Evolutionary conservation across 2,797 vertebrate species (phyloP).

Genomic region (Alca torda): DNA sequence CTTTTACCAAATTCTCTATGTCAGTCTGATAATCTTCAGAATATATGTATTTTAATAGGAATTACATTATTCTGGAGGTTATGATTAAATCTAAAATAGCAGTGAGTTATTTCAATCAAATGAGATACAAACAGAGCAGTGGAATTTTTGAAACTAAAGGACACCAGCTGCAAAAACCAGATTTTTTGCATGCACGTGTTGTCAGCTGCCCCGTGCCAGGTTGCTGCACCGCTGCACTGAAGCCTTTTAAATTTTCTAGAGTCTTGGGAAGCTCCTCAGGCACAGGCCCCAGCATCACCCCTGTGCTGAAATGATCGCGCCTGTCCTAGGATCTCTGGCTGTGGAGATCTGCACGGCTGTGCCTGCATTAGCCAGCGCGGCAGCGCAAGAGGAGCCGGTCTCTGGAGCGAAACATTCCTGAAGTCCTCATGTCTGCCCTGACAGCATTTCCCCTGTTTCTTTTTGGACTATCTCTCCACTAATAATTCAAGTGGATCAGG

Average conservation of each 20-base stretch:
- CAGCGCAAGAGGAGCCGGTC: not conserved
- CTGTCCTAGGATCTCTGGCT: not conserved
- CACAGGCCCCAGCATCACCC: not conserved
- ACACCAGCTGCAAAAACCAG: not conserved
- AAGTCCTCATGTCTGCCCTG: not conserved
- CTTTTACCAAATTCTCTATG: not conserved
- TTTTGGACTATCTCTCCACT: not conserved
- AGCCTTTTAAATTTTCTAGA: not conserved
- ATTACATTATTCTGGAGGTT: not conserved
- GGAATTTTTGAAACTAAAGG: not conserved
- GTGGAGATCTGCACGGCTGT: not conserved
- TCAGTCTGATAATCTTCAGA: not conserved
- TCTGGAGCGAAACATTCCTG: not conserved
- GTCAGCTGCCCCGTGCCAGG: not conserved
- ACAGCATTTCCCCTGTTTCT: not conserved
- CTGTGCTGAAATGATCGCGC: not conserved
- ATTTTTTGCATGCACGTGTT: rapidly evolving
- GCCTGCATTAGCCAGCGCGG: not conserved
- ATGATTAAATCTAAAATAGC: not conserved
- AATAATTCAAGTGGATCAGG: not conserved
- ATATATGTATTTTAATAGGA: not conserved
- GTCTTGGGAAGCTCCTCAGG: not conserved
- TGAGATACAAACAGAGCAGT: not conserved
- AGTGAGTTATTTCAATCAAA: not conserved
- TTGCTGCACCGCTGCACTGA: not conserved